Evolutionary conservation across 2,888 invertebrate genomes (phyloP).

Genomic region (Cataglyphis altisquamis): DNA sequence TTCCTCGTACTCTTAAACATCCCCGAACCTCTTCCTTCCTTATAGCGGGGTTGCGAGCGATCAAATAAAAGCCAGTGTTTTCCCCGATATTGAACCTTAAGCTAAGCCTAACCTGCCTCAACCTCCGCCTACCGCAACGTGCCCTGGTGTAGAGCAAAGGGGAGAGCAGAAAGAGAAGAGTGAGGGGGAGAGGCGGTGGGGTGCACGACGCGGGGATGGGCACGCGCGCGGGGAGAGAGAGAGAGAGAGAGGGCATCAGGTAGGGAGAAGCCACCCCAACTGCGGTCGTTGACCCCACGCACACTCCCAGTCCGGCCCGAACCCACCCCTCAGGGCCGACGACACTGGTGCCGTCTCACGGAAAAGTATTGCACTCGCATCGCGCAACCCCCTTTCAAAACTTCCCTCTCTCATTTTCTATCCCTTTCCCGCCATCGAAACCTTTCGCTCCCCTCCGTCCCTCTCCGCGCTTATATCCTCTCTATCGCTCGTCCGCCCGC

Average conservation of each 20-base stretch:
- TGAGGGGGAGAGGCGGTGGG: slow-evolving; percentile 49
- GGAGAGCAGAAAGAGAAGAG: slow-evolving; percentile 58
- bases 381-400: slow-evolving; percentile 79
- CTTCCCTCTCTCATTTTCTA: slow-evolving; percentile 69
- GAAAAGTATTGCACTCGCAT: slow-evolving; percentile 83
- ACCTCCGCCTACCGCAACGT: slow-evolving; percentile 80
- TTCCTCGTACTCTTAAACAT: slow-evolving; percentile 21
- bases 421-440: slow-evolving; percentile 24
- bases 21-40: slow-evolving; percentile 33
- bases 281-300: slow-evolving; percentile 84
- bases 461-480: slow-evolving; percentile 63
- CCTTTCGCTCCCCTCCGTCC: slow-evolving; percentile 30
- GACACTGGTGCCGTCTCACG: slow-evolving; percentile 84
- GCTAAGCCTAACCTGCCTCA: slow-evolving; percentile 85
- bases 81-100: slow-evolving; percentile 84
- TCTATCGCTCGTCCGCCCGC: slow-evolving; percentile 38
- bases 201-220: slow-evolving; percentile 60
- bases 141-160: slow-evolving; percentile 72
- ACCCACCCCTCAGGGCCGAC: slow-evolving; percentile 83
- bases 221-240: slow-evolving; percentile 61
- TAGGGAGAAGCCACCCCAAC: slow-evolving; percentile 84
- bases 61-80: slow-evolving; percentile 84
- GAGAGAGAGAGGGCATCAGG: slow-evolving; percentile 75
- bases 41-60: slow-evolving; percentile 71
- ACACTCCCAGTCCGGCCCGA: slow-evolving; percentile 81